These are phyloP conservation scores for Proteles cristata DNA, from an alignment of 2,113 vertebrate genomes.

Conservation along the genomic window DNA sequence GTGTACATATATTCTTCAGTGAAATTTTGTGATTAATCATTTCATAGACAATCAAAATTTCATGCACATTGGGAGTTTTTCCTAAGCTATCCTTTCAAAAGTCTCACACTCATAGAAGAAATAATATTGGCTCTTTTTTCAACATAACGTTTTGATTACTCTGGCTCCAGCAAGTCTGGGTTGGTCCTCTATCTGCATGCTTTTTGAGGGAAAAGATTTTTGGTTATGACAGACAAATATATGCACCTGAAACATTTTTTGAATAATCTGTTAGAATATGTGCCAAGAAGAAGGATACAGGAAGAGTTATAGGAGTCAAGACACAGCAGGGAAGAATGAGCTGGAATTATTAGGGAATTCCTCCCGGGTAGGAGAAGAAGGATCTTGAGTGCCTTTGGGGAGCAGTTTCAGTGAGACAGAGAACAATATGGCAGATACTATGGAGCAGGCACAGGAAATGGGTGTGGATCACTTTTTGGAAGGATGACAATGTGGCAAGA, in stretches of 20 bases:
- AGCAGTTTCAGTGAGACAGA: background rate
- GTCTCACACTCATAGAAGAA: constrained; percentile 69
- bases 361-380: background rate
- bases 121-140: constrained; percentile 69
- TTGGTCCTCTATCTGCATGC: constrained; percentile 67
- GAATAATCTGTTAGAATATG: constrained; percentile 61
- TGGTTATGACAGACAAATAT: constrained; percentile 68
- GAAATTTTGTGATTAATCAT: constrained; percentile 45
- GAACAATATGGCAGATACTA: background rate
- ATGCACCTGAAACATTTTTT: constrained; percentile 75
- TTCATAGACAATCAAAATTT: constrained; percentile 39
- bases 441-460: background rate
- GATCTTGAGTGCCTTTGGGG: background rate
- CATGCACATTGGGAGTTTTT: background rate
- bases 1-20: background rate
- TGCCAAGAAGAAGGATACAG: constrained; percentile 53
- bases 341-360: background rate
- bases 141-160: constrained; percentile 78
- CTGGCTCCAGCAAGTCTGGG: constrained; percentile 77
- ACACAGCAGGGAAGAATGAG: background rate
- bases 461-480: background rate
- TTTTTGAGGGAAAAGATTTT: constrained; percentile 63
- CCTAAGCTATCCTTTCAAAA: constrained; percentile 47
- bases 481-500: background rate
- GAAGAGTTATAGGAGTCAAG: constrained; percentile 2